Evolutionary conservation across 2,888 invertebrate species (phyloP), one percentile per base, ranked within the genome.

Genomic region (Scaeva pyrastri): DNA sequence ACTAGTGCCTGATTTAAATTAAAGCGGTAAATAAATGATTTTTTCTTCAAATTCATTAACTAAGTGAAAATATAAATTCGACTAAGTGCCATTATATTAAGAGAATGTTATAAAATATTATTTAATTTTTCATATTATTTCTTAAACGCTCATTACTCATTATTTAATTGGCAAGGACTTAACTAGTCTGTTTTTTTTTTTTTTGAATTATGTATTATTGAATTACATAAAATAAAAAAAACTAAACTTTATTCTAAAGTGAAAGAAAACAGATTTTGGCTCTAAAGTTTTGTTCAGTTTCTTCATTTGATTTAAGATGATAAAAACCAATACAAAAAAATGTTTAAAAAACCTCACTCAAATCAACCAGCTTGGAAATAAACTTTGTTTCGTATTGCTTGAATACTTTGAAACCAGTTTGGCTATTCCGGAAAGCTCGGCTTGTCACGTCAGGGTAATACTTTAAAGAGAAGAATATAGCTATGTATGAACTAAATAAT

Each of bases 1-100:
- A 75, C 39, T 43, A 45, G 80, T 80, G 80, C 80, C 85, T 85
- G 21, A 68, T 75, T 75, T 48, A 62, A 48, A 70, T 52, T 52
- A 7, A 26, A n/a, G n/a, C 7, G 23, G 50, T 23, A 14, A 52
- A 23, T 23, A 14, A 52, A 2, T 23, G n/a, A 14, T 48, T 3
- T 31, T 52, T 7, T 21, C 56, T 58, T 45, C 2, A 8, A 41
- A 26, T 21, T 39, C 12, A 26, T 19, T 23, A 12, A 39, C 10
- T 14, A 55, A 56, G 2, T 21, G 36, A 45, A 48, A 58, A 48
- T 43, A 21, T 11, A 66, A 73, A 71, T 52, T 66, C 16, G 41
- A 75, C 58, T 72, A 74, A 86, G 85, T 86, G 85, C 85, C 85
- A 86, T 86, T 86, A 81, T 76, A 81, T 68, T 62, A 64, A 73